A percentile compares a stretch with the other conserved stretches of the same genome.
Conservation (phyloP, 2,888 invertebrate genomes). For the Candidula unifasciata region DNA sequence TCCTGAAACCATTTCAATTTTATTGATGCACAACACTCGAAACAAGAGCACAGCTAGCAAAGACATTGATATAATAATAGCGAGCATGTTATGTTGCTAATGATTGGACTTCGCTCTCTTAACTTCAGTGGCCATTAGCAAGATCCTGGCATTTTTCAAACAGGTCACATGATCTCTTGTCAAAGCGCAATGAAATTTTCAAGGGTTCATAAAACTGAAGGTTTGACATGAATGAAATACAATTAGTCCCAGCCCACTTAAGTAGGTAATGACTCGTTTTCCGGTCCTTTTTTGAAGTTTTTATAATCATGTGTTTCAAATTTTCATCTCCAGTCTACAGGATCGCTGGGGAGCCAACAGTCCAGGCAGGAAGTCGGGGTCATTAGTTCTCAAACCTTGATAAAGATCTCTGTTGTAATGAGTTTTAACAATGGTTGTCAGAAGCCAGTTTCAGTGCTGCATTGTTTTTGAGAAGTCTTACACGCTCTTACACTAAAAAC, state of each 20-base stretch:
- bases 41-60: no score
- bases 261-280: constrained; percentile 17
- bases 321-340: neutral
- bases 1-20: no score
- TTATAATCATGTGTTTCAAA: constrained; percentile 15
- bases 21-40: no score
- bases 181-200: constrained; percentile 19
- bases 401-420: neutral
- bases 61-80: no score
- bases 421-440: neutral
- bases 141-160: neutral
- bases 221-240: constrained; percentile 18
- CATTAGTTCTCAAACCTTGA: neutral
- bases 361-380: constrained; percentile 15
- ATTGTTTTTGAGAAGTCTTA: no score
- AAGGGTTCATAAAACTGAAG: constrained; percentile 15
- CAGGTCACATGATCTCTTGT: constrained; percentile 6
- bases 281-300: constrained; percentile 1
- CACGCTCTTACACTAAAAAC: no score
- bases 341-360: neutral
- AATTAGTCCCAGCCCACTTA: constrained; percentile 12
- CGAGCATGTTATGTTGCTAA: neutral
- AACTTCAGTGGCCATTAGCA: neutral
- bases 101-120: neutral
- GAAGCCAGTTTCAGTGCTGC: no score